A percentile compares a stretch with the other conserved stretches of the same genome.
These are phyloP conservation scores for Aeoliscus strigatus DNA, from an alignment of 2,797 vertebrate species.

Conservation along the genomic window DNA sequence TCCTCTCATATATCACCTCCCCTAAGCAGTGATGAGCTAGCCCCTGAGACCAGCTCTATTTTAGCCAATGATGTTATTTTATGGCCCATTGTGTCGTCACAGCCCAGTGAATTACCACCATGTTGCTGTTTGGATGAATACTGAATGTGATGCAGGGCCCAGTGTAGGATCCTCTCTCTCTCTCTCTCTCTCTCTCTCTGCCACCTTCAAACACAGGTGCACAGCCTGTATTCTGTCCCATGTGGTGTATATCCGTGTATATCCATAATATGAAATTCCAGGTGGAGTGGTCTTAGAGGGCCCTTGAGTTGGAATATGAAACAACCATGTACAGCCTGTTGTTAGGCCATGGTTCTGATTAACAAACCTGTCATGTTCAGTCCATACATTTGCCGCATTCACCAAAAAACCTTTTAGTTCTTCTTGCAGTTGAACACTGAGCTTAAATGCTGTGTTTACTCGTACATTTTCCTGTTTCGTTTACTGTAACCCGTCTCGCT, in stretches of 20 bases:
- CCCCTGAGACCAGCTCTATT: slow-evolving; percentile 42
- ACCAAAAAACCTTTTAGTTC: slow-evolving; percentile 5
- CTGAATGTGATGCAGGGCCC: slow-evolving; percentile 27
- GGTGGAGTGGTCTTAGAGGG: slow-evolving; percentile 22
- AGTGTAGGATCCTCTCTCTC: slow-evolving; percentile 13
- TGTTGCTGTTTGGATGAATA: slow-evolving; percentile 40
- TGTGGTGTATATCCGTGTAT: slow-evolving; percentile 1
- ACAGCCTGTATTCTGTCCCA: slow-evolving; percentile 9
- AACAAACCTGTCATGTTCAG: slow-evolving; percentile 32
- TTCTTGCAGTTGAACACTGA: not conserved
- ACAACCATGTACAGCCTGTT: slow-evolving; percentile 20
- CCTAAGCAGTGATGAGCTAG: slow-evolving; percentile 50
- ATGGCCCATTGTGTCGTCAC: slow-evolving; percentile 55
- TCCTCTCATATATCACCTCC: slow-evolving; percentile 65
- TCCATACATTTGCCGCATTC: slow-evolving; percentile 12
- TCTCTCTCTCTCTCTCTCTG: not conserved
- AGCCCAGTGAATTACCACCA: slow-evolving; percentile 42
- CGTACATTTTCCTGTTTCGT: no score
- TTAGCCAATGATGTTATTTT: slow-evolving; percentile 49
- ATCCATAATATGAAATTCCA: slow-evolving; percentile 22
- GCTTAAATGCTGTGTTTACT: no score
- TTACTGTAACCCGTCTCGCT: no score
- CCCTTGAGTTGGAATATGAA: slow-evolving; percentile 47
- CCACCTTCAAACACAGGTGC: slow-evolving; percentile 5
- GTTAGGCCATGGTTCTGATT: slow-evolving; percentile 34